Evolutionary conservation across 2,797 vertebrate species (phyloP).

Genomic region (Rhinichthys osculus): DNA sequence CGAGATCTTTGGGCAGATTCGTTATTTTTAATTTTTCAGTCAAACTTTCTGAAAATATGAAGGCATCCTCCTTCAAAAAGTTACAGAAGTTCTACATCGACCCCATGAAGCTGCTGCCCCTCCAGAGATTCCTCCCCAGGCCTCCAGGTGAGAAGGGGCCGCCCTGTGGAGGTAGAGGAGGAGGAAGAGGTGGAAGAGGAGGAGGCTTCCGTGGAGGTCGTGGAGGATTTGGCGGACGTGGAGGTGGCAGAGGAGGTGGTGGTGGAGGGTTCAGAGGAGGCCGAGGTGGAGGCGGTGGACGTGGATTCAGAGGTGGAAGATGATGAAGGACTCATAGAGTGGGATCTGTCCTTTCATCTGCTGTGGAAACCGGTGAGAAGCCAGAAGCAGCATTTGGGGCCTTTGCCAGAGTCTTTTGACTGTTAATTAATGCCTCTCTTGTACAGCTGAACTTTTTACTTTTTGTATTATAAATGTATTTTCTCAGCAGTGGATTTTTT

Average conservation of each 20-base stretch:
- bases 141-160: conserved; percentile 94
- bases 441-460: conserved; percentile 45
- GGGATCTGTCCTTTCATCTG: background rate
- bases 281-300: conserved; percentile 78
- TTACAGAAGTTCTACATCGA: conserved; percentile 99
- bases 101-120: conserved; percentile 92
- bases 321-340: conserved; percentile 59
- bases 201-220: conserved; percentile 90
- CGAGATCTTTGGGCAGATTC: conserved; percentile 96
- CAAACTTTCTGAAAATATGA: conserved; percentile 97
- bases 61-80: conserved; percentile 97
- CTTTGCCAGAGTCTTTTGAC: conserved; percentile 11
- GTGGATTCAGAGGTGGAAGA: conserved; percentile 86
- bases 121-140: conserved; percentile 94
- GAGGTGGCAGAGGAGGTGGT: conserved; percentile 72
- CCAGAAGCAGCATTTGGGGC: background rate
- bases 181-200: conserved; percentile 86
- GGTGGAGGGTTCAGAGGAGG: conserved; percentile 81
- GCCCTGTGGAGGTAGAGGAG: conserved; percentile 86
- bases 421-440: conserved; percentile 8
- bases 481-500: conserved; percentile 13
- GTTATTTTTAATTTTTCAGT: conserved; percentile 99
- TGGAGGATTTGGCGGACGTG: conserved; percentile 81
- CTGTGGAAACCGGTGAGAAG: conserved; percentile 74
- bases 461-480: conserved; percentile 30